Percentiles rank a stretch among this genome's conserved stretches.
phyloP scores from a whole-genome alignment of 53 echinoderm and acorn worm genomes.

The Hippasteria phrygiana region DNA sequence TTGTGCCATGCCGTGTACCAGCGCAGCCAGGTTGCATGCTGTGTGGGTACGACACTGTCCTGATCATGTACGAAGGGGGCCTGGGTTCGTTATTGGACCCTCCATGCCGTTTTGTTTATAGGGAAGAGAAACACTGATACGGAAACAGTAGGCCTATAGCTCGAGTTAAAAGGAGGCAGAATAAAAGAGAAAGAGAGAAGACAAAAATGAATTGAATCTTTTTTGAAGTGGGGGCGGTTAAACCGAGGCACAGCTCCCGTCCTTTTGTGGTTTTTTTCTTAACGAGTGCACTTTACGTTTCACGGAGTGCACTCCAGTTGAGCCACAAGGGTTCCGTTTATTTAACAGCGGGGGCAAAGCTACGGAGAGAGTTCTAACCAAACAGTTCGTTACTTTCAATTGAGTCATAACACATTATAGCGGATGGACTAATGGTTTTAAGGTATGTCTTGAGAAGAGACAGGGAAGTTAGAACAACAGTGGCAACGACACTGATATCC shows the following conservation, averaged over 20 bases:
- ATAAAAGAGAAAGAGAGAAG: not conserved
- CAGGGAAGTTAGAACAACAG: conserved; percentile 28
- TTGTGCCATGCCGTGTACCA: conserved; percentile 30
- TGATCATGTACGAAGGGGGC: too few relatives aligned
- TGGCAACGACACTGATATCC: not conserved
- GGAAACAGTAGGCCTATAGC: conserved; percentile 28
- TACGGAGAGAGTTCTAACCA: conserved; percentile 43
- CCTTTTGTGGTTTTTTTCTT: conserved; percentile 42
- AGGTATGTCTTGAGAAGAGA: conserved; percentile 17
- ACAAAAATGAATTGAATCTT: conserved; percentile 39
- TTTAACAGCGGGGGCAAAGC: conserved; percentile 53
- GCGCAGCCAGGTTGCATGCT: conserved; percentile 36
- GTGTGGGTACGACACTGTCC: not conserved
- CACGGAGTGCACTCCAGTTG: conserved; percentile 42
- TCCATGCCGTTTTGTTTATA: conserved; percentile 4
- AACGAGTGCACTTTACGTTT: conserved; percentile 34
- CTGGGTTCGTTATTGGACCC: too few relatives aligned
- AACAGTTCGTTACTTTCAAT: conserved; percentile 66
- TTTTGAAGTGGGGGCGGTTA: conserved; percentile 52
- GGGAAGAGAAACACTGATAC: conserved; percentile 55
- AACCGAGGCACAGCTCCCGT: conserved; percentile 30
- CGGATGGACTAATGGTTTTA: conserved; percentile 48
- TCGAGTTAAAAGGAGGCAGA: not conserved
- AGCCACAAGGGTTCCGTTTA: conserved; percentile 46
- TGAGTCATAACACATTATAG: conserved; percentile 65